Evolutionary conservation across 2,888 invertebrate species (phyloP), one percentile per base, ranked within the genome.

Genomic region (Agonopterix heracliana): DNA sequence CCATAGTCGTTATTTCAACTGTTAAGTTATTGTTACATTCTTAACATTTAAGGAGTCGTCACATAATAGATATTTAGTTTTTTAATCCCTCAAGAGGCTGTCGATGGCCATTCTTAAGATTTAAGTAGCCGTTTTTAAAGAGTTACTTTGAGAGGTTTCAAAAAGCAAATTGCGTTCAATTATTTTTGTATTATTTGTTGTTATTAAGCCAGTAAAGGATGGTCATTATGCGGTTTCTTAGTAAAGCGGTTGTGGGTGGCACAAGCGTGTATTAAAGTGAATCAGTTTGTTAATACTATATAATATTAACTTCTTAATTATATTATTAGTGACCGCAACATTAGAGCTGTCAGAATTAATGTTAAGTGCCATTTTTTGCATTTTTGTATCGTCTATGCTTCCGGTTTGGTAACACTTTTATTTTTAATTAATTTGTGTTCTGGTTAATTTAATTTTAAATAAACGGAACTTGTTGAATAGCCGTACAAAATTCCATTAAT

Each of bases 151-250:
- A 66, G 56, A 58, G 58, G 46, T 53, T 52, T 60, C 50, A 53
- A 45, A 54, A 55, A 56, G 54, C 60, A 9, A 63, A 66, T 69
- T 67, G 56, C 62, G 66, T 69, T 68, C 71, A 73, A 72, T 76
- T 75, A 73, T 67, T 57, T 63, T 56, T 61, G 54, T 42, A 54
- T 63, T 64, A 62, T 64, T 63, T 54, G 60, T 52, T 55, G 7
- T 64, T 51, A 63, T 64, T 67, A 60, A 61, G 61, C 58, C 49
- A 54, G 62, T 62, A 60, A 26, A 61, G 56, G 46, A 47, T 41
- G 11, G 14, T 45, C 14, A 49, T 43, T 45, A 41, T 45, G 49
- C 38, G 11, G 45, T 45, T 49, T 49, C 49, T 35, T 14, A 13
- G 48, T 48, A 44, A 9, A 7, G 45, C 12, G n/a, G 36, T 46